Evolutionary conservation across 1,140 invertebrate genomes (phyloP).

Genomic region (Notospermus geniculatus): DNA sequence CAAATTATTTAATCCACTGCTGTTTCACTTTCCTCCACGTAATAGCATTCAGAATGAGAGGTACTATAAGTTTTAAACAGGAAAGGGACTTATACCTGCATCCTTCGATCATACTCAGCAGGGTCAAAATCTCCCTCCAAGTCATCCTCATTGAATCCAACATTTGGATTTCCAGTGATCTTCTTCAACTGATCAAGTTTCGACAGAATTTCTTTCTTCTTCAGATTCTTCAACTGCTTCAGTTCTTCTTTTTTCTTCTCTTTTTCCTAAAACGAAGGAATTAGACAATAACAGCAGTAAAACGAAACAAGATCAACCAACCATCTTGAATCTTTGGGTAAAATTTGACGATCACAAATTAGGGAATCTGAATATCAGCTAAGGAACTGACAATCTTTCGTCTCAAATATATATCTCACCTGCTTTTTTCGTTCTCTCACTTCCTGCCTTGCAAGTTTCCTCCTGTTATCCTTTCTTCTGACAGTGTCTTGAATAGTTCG

Average conservation of each 20-base stretch:
- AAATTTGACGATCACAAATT: too few relatives aligned
- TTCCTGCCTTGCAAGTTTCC: conserved; percentile 75
- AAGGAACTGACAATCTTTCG: neutral
- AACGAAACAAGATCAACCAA: too few relatives aligned
- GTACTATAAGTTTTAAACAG: neutral
- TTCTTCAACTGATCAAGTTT: conserved; percentile 84
- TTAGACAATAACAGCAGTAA: too few relatives aligned
- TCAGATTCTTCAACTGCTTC: conserved; percentile 80
- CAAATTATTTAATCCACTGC: too few relatives aligned
- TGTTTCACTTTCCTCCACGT: too few relatives aligned
- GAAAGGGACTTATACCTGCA: conserved; percentile 61
- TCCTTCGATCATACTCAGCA: conserved; percentile 78
- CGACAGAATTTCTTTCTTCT: conserved; percentile 85
- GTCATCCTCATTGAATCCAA: conserved; percentile 63
- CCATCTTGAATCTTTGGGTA: too few relatives aligned
- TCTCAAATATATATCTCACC: conserved; percentile 22
- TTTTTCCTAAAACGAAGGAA: conserved; percentile 67
- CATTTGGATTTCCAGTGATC: conserved; percentile 74
- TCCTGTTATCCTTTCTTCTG: conserved; percentile 73
- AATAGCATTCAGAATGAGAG: too few relatives aligned
- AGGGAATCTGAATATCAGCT: neutral
- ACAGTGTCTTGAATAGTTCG: conserved; percentile 81
- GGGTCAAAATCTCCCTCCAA: conserved; percentile 92
- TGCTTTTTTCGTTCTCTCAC: conserved; percentile 70
- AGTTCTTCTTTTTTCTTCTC: conserved; percentile 80